Conservation (phyloP, 2,888 invertebrate species). For the Ryuthela nishihirai region DNA sequence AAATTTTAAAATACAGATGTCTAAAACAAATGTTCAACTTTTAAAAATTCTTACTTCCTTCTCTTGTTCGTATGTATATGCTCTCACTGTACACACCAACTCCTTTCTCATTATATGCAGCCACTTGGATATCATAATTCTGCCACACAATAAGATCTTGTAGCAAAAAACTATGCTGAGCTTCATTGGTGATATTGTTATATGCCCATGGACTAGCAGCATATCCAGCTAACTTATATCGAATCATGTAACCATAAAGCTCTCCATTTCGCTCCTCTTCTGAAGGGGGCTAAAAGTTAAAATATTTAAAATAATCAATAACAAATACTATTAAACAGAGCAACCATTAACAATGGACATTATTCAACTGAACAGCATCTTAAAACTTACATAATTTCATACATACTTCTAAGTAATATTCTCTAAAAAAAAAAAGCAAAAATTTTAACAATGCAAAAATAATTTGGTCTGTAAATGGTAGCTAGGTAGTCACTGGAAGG, state of each 20-base stretch:
- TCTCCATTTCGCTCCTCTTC: slow-evolving; percentile 94
- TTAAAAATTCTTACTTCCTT: slow-evolving; percentile 62
- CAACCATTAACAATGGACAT: background rate
- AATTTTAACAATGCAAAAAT: too few relatives aligned
- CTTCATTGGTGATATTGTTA: slow-evolving; percentile 88
- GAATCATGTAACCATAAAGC: slow-evolving; percentile 86
- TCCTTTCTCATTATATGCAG: slow-evolving; percentile 95
- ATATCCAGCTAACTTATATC: slow-evolving; percentile 87
- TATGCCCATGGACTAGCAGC: slow-evolving; percentile 82
- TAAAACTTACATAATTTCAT: too few relatives aligned
- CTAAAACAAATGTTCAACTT: background rate
- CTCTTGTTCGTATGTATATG: slow-evolving; percentile 89
- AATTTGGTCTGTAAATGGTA: too few relatives aligned
- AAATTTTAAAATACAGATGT: too few relatives aligned
- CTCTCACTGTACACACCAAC: slow-evolving; percentile 87
- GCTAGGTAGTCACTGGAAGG: too few relatives aligned
- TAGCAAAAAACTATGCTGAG: slow-evolving; percentile 83
- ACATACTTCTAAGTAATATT: too few relatives aligned
- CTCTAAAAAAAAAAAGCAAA: too few relatives aligned
- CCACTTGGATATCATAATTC: slow-evolving; percentile 93
- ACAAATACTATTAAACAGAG: background rate
- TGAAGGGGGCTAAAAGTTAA: slow-evolving; percentile 66
- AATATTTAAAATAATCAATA: background rate
- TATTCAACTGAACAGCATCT: background rate
- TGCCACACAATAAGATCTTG: slow-evolving; percentile 96